phyloP scores from a whole-genome alignment of 2,113 vertebrate genomes.

The Rhinoptilus africanus region DNA sequence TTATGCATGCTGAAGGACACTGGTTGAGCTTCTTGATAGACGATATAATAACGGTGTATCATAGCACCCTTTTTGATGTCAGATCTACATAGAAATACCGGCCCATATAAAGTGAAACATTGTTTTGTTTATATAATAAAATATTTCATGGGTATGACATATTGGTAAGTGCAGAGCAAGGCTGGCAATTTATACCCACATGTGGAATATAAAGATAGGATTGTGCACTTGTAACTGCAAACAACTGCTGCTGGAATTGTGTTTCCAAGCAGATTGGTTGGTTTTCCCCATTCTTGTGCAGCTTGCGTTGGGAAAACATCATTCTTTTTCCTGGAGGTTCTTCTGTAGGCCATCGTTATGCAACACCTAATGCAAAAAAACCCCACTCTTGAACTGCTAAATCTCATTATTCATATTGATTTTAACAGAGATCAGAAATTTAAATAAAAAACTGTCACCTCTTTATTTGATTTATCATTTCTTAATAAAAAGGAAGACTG shows the following conservation, averaged over 20 bases:
- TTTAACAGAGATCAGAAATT: background rate
- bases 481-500: background rate
- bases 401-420: background rate
- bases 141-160: conserved; percentile 52
- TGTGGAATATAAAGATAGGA: conserved; percentile 57
- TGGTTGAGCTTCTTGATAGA: background rate
- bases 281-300: background rate
- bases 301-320: background rate
- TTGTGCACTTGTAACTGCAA: conserved; percentile 15
- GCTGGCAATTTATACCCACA: conserved; percentile 51
- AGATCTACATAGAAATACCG: conserved; percentile 17
- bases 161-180: conserved; percentile 16
- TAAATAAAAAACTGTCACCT: background rate
- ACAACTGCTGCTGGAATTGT: background rate
- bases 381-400: background rate
- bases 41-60: background rate
- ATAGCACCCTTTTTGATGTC: background rate
- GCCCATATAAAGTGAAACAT: conserved; percentile 42
- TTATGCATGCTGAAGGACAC: background rate
- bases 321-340: background rate
- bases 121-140: conserved; percentile 58
- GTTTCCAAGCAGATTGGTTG: background rate
- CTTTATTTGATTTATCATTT: background rate
- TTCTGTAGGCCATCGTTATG: background rate
- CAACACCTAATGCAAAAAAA: background rate